Evolutionary conservation across 2,888 invertebrate genomes (phyloP).

Genomic region (Lottia gigantea): DNA sequence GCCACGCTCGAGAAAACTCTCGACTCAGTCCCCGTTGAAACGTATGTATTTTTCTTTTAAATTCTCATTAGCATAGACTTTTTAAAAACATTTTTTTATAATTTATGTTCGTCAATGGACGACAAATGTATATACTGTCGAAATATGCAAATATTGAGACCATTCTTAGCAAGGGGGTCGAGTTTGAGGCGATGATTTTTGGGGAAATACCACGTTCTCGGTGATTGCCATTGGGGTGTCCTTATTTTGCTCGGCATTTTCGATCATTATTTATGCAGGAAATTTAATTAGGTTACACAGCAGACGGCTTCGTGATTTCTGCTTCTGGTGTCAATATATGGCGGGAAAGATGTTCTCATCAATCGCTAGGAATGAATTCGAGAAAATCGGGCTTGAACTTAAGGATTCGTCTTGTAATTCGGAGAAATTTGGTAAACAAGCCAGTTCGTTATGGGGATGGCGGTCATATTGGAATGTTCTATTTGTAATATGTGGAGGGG

Average conservation of each 20-base stretch:
- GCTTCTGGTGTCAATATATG: no score
- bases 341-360: no score
- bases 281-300: not conserved
- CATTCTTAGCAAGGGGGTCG: not conserved
- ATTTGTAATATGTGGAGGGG: constrained; percentile 3
- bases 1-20: constrained; percentile 42
- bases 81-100: not conserved
- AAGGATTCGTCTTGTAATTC: no score
- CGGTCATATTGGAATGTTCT: not conserved
- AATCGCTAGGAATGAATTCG: no score
- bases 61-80: not conserved
- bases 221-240: constrained; percentile 25
- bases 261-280: constrained; percentile 4
- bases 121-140: no score
- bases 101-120: not conserved
- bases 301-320: no score
- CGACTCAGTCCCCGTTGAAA: constrained; percentile 32
- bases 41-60: constrained; percentile 33
- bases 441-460: not conserved
- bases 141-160: not conserved
- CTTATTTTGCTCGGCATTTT: constrained; percentile 17
- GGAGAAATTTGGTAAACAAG: no score
- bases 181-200: constrained; percentile 4
- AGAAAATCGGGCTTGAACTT: no score
- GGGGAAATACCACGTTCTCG: constrained; percentile 30